phyloP scores from a whole-genome alignment of 2,113 vertebrate genomes.

The Sander lucioperca region DNA sequence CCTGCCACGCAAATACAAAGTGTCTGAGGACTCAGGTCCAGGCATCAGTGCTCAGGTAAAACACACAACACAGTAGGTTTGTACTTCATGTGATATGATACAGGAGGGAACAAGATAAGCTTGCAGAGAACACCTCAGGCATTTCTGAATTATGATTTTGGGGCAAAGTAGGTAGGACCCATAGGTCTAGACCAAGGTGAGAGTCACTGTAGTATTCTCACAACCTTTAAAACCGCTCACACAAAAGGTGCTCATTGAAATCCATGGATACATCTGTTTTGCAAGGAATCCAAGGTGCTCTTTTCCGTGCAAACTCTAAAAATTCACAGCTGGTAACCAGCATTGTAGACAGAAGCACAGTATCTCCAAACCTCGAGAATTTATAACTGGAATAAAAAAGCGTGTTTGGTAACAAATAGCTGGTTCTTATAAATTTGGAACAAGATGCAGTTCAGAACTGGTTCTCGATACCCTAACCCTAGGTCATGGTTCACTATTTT shows the following conservation, averaged over 20 bases:
- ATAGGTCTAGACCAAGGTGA: background rate
- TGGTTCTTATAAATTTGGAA: background rate
- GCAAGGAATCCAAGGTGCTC: slow-evolving; percentile 22
- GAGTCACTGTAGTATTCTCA: background rate
- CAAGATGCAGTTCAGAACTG: background rate
- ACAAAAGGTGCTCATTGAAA: background rate
- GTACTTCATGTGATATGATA: background rate
- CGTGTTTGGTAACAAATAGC: background rate
- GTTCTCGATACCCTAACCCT: background rate
- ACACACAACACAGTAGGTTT: background rate
- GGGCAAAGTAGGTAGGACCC: background rate
- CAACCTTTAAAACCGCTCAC: background rate
- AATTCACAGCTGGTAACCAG: slow-evolving; percentile 29
- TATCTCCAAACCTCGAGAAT: slow-evolving; percentile 3
- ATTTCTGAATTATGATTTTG: background rate
- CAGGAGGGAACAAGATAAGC: background rate
- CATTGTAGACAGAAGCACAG: background rate
- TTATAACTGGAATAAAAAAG: slow-evolving; percentile 8
- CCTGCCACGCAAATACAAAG: slow-evolving; percentile 92
- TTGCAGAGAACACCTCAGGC: background rate
- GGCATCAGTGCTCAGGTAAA: slow-evolving; percentile 82
- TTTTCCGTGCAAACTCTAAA: slow-evolving; percentile 17
- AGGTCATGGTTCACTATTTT: background rate
- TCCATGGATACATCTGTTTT: slow-evolving; percentile 30
- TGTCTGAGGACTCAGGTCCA: slow-evolving; percentile 80